phyloP scores from a whole-genome alignment of 2,888 invertebrate species.

The Neocrepidodera transversa region DNA sequence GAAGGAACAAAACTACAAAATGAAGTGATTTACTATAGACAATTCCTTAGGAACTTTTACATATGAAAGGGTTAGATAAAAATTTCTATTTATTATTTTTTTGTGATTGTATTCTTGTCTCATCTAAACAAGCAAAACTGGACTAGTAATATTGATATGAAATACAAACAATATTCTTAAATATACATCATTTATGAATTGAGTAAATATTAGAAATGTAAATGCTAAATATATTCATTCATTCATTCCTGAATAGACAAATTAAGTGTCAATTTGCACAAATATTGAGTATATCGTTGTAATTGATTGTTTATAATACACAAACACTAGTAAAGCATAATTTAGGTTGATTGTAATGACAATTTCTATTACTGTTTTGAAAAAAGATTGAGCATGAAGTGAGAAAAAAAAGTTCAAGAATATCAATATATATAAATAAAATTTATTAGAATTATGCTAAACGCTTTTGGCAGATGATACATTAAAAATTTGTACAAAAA shows the following conservation, averaged over 20 bases:
- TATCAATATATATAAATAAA: too few relatives aligned
- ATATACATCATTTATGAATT: slow-evolving; percentile 9
- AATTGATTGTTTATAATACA: slow-evolving; percentile 48
- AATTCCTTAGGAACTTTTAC: too few relatives aligned
- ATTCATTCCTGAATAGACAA: slow-evolving; percentile 10
- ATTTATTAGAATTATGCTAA: too few relatives aligned
- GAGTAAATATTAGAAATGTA: not conserved
- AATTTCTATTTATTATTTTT: too few relatives aligned
- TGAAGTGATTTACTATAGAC: too few relatives aligned
- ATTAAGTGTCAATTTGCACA: slow-evolving; percentile 49
- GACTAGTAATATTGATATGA: slow-evolving; percentile 16
- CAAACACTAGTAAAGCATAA: slow-evolving; percentile 46
- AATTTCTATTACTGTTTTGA: too few relatives aligned
- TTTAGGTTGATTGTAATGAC: slow-evolving; percentile 31
- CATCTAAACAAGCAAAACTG: not conserved
- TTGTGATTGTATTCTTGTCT: not conserved
- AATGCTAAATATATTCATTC: not conserved
- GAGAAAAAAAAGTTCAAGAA: too few relatives aligned
- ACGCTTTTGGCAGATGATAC: too few relatives aligned
- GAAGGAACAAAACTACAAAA: too few relatives aligned
- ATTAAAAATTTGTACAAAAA: too few relatives aligned
- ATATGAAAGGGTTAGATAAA: too few relatives aligned
- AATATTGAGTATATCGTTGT: slow-evolving; percentile 56
- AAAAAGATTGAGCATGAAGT: slow-evolving; percentile 25
- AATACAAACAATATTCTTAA: slow-evolving; percentile 15